Base-by-base conservation (phyloP, 2,888 invertebrate genomes). In the Orchestes rusci region DNA sequence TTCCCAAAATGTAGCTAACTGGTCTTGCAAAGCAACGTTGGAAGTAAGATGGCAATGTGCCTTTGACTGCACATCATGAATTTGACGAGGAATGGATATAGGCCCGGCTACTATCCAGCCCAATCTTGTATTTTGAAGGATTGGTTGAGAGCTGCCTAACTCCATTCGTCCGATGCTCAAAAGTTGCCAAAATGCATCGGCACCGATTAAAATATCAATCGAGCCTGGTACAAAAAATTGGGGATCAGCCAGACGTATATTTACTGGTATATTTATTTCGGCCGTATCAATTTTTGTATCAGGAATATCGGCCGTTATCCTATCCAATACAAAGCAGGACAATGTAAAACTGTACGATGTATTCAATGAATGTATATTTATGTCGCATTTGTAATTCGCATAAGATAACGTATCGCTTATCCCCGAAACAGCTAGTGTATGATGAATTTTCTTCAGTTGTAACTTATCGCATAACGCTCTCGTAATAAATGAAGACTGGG, bases 141-240 rank as follows among this genome's bases (percentile, higher is more conserved):
- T 39, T 5, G 42, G 41, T n/a, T 19, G 17, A 12, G 4, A 4
- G n/a, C 16, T 8, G 12, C 48, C 40, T 12, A 48, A 17, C 27
- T 28, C 28, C 8, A 40, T 32, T 10, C 30, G 29, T 3, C 42
- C 35, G 1, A 28, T 19, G 28, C 17, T 15, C 17, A 42, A 23
- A 20, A 49, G 19, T n/a, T 16, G 5, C 36, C 43, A 50, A 39
- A 50, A 50, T 16, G 16, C 8, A n/a, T 45, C 43, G 16, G 43
- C 49, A 3, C 45, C 45, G 2, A 45, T 45, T 30, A 45, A 34
- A 20, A 50, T 32, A n/a, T 50, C 50, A 10, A 50, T 43, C 12
- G 35, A 10, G 8, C 18, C 2, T 15, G 46, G 44, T 20, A 37
- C 19, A 31, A 40, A 5, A 36, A 40, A 50, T 3, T 43, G 20